Percentiles rank a stretch among this genome's conserved stretches.
Conservation (phyloP, 2,888 invertebrate species). For the Catocala sponsa region DNA sequence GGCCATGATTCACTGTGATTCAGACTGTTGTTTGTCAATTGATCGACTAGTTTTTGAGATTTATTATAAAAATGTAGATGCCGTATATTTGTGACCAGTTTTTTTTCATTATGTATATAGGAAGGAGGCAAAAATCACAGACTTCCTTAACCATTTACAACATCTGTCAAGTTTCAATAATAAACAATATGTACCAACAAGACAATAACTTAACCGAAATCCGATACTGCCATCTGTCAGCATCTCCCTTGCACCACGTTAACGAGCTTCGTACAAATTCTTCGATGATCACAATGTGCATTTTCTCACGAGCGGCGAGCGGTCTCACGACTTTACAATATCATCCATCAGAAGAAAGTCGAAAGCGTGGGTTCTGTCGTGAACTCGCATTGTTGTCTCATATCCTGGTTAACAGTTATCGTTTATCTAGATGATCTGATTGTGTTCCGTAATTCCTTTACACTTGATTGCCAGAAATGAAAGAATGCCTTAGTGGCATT, state of each 20-base stretch:
- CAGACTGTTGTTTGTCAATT: too few species aligned
- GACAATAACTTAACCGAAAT: too few species aligned
- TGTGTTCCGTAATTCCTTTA: neutral
- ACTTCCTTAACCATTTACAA: too few species aligned
- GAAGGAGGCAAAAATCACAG: too few species aligned
- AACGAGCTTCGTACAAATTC: slow-evolving; percentile 4
- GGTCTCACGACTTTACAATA: slow-evolving; percentile 51
- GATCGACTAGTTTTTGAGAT: too few species aligned
- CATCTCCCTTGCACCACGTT: slow-evolving; percentile 8
- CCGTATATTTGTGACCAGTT: too few species aligned
- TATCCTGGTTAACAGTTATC: slow-evolving; percentile 46
- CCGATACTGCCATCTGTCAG: slow-evolving; percentile 3
- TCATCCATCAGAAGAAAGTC: slow-evolving; percentile 54
- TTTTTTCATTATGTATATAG: too few species aligned
- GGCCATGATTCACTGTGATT: too few species aligned
- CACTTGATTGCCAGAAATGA: neutral
- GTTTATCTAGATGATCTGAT: slow-evolving; percentile 6
- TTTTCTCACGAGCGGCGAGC: slow-evolving; percentile 32
- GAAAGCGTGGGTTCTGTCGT: slow-evolving; percentile 56
- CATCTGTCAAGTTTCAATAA: too few species aligned
- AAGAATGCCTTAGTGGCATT: too few species aligned
- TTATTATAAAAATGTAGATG: too few species aligned
- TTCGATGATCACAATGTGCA: slow-evolving; percentile 19
- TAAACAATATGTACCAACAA: too few species aligned
- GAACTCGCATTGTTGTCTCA: slow-evolving; percentile 49